Evolutionary conservation across 2,888 invertebrate genomes (phyloP), one percentile per base, ranked within the genome.

Genomic region (Apotomis capreana): DNA sequence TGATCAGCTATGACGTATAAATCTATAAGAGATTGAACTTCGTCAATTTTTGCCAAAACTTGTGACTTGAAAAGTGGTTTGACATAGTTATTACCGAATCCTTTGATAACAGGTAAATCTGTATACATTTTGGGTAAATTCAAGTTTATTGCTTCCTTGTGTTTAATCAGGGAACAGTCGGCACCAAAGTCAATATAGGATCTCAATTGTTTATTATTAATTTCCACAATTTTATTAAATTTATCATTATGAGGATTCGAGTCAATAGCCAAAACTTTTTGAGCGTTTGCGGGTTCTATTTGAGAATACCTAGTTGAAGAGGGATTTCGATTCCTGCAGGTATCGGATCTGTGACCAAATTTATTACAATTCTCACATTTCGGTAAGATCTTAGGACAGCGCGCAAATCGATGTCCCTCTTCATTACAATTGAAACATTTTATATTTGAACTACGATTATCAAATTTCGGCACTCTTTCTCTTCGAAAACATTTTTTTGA

Each of bases 181-280:
- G 36, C 49, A 54, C 49, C 49, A 60, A 68, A 68, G 40, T 59
- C 59, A 52, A 68, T 51, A 57, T 62, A 69, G 46, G 54, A 46
- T 62, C 57, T 70, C 46, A 57, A 37, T 12, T 37, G 49, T 37
- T 70, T 63, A 44, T 58, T 52, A 49, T 57, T 26, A 51, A 49
- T 57, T 26, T 63, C 10, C 15, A 54, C 49, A 51, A 40, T 49
- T 51, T 58, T 65, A 15, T 26, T 54, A 54, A 54, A 44, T 40
- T 55, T 52, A 37, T 51, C 49, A 63, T 58, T 57, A 55, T 37
- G 12, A 58, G 67, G 9, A 46, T 46, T 46, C 4, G 59, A 59
- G 9, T 13, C 37, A 59, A 59, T 44, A 8, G 59, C 59, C n/a
- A 59, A 40, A 59, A 59, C 59, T 59, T 59, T 59, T 44, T 59